Percentiles rank a stretch among this genome's conserved stretches.
Evolutionary conservation across 2,797 vertebrate genomes (phyloP).

Genomic region (Bovichtus variegatus): DNA sequence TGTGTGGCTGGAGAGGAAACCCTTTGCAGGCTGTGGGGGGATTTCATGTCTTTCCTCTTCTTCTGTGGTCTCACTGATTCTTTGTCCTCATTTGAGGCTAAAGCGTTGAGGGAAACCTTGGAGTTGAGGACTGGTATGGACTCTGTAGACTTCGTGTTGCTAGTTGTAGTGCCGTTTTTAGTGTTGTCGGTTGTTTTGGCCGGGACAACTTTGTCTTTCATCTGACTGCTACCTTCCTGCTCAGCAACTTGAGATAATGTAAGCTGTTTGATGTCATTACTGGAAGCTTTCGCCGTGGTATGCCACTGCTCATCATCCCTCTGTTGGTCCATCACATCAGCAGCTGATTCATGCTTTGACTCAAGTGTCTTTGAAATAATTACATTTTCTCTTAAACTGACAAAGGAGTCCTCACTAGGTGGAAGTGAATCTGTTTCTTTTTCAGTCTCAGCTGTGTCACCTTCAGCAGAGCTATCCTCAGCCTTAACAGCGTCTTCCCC

Average conservation of each 20-base stretch:
- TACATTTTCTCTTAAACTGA: conserved; percentile 62
- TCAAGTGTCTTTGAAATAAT: conserved; percentile 63
- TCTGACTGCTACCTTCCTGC: conserved; percentile 55
- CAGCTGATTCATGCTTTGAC: conserved; percentile 65
- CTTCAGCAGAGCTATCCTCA: conserved; percentile 43
- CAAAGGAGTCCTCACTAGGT: conserved; percentile 55
- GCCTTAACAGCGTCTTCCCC: conserved; percentile 58
- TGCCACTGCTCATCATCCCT: conserved; percentile 68
- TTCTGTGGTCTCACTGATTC: conserved; percentile 82
- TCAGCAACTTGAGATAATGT: conserved; percentile 57
- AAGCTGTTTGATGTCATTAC: conserved; percentile 72
- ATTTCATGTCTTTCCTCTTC: conserved; percentile 89
- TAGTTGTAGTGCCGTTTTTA: conserved; percentile 62
- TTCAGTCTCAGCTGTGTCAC: conserved; percentile 41
- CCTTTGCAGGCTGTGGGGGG: conserved; percentile 78
- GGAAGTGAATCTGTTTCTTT: conserved; percentile 61
- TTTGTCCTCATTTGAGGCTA: conserved; percentile 78
- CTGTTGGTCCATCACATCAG: conserved; percentile 61
- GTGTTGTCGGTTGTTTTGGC: conserved; percentile 70
- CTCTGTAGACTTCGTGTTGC: conserved; percentile 77
- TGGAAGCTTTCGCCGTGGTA: conserved; percentile 43
- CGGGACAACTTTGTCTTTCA: conserved; percentile 77
- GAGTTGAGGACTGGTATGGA: conserved; percentile 49
- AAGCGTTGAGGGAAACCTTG: conserved; percentile 70
- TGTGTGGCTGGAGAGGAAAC: conserved; percentile 84